phyloP scores from a whole-genome alignment of 92 coral and sea anemone species.

The Porites evermanni region DNA sequence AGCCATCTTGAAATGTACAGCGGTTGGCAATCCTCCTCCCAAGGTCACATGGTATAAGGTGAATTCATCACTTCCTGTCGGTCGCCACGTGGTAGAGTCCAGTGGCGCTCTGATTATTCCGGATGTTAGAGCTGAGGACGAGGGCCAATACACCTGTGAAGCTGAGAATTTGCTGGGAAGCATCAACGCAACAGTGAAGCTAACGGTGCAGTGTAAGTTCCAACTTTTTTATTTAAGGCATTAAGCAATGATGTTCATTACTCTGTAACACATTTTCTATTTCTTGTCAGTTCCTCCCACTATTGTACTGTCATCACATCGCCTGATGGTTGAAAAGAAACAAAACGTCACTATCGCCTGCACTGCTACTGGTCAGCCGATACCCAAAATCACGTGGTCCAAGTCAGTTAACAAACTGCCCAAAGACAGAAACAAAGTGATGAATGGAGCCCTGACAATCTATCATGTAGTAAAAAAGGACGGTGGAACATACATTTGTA shows the following conservation, averaged over 20 bases:
- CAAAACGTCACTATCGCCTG: background rate
- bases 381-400: background rate
- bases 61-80: background rate
- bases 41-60: background rate
- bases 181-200: background rate
- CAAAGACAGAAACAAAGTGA: background rate
- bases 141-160: background rate
- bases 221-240: too few species aligned
- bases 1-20: background rate
- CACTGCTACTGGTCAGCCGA: background rate
- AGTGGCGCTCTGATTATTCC: background rate
- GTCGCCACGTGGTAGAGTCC: background rate
- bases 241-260: too few species aligned
- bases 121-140: background rate
- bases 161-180: background rate
- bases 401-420: background rate
- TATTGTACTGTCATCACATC: background rate
- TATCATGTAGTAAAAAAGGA: background rate
- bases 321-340: background rate
- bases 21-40: background rate
- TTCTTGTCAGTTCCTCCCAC: background rate
- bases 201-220: background rate
- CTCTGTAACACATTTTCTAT: too few species aligned
- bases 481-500: background rate
- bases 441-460: background rate